Conservation (phyloP, 2,113 vertebrate genomes). For the Phalacrocorax aristotelis region DNA sequence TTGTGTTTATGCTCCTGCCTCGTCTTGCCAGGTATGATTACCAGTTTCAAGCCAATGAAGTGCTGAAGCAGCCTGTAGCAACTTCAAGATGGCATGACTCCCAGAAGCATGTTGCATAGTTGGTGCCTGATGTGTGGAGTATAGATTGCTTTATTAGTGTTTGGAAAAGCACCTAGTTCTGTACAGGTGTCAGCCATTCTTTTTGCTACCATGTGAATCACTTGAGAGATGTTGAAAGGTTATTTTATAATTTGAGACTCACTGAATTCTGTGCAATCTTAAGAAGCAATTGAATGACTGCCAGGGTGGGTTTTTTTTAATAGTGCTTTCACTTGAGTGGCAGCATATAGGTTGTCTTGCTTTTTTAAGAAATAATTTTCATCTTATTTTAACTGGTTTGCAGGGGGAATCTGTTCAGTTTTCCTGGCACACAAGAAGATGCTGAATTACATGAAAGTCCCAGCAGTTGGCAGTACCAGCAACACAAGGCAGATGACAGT, state of each 20-base stretch:
- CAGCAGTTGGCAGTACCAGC: slow-evolving; percentile 19
- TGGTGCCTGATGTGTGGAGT: neutral
- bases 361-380: neutral
- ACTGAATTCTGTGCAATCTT: neutral
- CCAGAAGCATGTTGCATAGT: neutral
- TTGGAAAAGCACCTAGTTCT: neutral
- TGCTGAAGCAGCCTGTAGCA: neutral
- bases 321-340: neutral
- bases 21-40: neutral
- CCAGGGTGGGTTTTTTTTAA: neutral
- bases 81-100: neutral
- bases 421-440: slow-evolving; percentile 64
- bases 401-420: slow-evolving; percentile 75
- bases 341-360: neutral
- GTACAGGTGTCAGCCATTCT: neutral
- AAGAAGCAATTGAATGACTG: neutral
- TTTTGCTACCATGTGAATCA: neutral
- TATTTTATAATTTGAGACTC: neutral
- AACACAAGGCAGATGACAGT: slow-evolving; percentile 46
- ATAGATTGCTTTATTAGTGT: neutral
- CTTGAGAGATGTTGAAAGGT: neutral
- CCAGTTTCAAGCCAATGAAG: neutral
- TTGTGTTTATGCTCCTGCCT: neutral
- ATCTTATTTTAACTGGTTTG: slow-evolving; percentile 54
- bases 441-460: slow-evolving; percentile 29